Conservation (phyloP, 2,888 invertebrate genomes). For the Sminthurides aquaticus region DNA sequence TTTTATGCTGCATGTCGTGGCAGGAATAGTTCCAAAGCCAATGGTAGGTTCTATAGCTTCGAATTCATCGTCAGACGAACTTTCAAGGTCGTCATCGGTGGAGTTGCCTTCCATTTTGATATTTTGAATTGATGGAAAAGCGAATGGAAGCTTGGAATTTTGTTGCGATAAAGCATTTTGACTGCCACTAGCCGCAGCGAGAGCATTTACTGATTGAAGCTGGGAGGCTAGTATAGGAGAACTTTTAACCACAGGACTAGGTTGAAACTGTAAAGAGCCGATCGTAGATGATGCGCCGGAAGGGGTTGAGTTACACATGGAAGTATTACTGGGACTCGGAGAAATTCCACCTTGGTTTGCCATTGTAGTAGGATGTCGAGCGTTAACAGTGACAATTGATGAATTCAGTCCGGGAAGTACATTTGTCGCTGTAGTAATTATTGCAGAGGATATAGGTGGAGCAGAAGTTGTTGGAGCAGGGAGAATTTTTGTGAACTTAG, state of each 20-base stretch:
- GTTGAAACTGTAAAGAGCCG: not conserved
- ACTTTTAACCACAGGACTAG: slow-evolving; percentile 31
- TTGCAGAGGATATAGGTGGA: not conserved
- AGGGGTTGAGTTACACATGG: not conserved
- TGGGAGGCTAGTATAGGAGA: slow-evolving; percentile 42
- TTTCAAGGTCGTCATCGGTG: slow-evolving; percentile 35
- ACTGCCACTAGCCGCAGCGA: slow-evolving; percentile 6
- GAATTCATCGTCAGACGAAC: slow-evolving; percentile 41
- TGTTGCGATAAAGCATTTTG: slow-evolving; percentile 8
- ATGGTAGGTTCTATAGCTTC: slow-evolving; percentile 42
- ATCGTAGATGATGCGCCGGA: not conserved
- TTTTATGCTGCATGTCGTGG: not conserved
- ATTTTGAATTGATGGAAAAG: slow-evolving; percentile 12
- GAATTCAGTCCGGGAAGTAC: not conserved
- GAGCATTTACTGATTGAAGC: slow-evolving; percentile 27
- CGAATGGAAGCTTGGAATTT: slow-evolving; percentile 13
- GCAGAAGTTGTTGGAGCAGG: slow-evolving; percentile 23
- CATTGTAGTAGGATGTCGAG: not conserved
- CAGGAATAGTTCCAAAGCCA: slow-evolving; percentile 25
- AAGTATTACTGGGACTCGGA: not conserved
- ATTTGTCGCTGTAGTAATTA: not conserved
- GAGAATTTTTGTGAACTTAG: slow-evolving; percentile 33
- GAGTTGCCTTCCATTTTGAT: slow-evolving; percentile 21
- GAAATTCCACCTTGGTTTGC: slow-evolving; percentile 1
- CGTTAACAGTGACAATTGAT: not conserved